Base-by-base conservation (phyloP, 2,888 invertebrate species). In the Pheosia tremula region DNA sequence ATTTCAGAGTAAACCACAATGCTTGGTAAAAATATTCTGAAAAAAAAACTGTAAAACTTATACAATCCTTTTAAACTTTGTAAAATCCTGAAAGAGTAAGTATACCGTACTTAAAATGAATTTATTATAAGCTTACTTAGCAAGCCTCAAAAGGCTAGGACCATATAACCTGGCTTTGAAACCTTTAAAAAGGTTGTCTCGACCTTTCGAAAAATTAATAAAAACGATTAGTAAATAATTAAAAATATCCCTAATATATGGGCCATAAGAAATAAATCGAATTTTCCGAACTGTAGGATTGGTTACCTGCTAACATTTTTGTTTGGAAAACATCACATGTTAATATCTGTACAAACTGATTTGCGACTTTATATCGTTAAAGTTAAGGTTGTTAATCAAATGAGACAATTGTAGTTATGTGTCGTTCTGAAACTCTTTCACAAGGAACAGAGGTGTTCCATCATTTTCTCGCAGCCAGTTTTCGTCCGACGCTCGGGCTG, bases 381-480 rank as follows among this genome's bases (percentile, higher is more conserved):
- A 0, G 0, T 13, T 56, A 68, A 58, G 64, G 63, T 60, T 45
- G 41, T 61, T 61, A 73, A 64, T 78, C 0, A 49, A 47, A 41
- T 60, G 60, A 0, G 3, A 0, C 24, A 11, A 3, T 36, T 24
- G 24, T 4, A 56, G 56, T 77, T 79, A 80, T 87, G 77, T 67
- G 83, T 75, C 77, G 69, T 85, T 78, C 65, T 77, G 55, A 63
- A 68, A 77, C 64, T 72, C 80, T 70, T 52, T 63, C 65, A 69
- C 65, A 67, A 62, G 69, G 76, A 74, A 75, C 74, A 70, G 77
- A 85, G 86, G 86, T 87, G 86, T 86, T 87, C 80, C 78, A 83
- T 85, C 79, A 85, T 85, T 86, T 84, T 75, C 83, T 82, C 81
- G 68, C 55, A 63, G 73, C 74, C 84, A 87, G 88, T 88, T 77